A percentile compares a stretch with the other conserved stretches of the same genome.
phyloP scores from a whole-genome alignment of 2,888 invertebrate genomes.

The Cremastobaeus sp. region DNA sequence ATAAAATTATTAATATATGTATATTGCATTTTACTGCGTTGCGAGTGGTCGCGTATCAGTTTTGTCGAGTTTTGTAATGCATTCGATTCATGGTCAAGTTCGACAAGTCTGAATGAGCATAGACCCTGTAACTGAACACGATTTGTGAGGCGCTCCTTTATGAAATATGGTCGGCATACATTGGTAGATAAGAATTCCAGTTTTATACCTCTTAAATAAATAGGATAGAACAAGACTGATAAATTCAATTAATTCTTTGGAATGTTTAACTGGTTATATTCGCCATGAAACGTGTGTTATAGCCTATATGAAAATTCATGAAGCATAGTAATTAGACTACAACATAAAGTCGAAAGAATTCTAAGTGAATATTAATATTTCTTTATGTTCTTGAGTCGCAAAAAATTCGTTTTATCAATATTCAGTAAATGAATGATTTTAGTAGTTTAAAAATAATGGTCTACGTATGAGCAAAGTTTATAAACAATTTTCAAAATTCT shows the following conservation, averaged over 20 bases:
- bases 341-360: background rate
- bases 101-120: slow-evolving; percentile 26
- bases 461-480: too few relatives aligned
- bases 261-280: slow-evolving; percentile 9
- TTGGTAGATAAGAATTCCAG: slow-evolving; percentile 7
- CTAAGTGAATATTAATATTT: too few relatives aligned
- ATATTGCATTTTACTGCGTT: too few relatives aligned
- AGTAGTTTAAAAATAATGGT: too few relatives aligned
- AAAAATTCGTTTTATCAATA: too few relatives aligned
- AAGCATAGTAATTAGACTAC: background rate
- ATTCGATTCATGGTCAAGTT: slow-evolving; percentile 42
- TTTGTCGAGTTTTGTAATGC: slow-evolving; percentile 8
- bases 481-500: too few relatives aligned
- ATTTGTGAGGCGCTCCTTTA: slow-evolving; percentile 3
- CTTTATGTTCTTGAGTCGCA: too few relatives aligned
- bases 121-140: slow-evolving; percentile 20
- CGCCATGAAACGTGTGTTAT: slow-evolving; percentile 17
- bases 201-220: slow-evolving; percentile 6
- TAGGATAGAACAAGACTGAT: slow-evolving; percentile 5
- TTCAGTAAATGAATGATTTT: too few relatives aligned
- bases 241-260: slow-evolving; percentile 18
- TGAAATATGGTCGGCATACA: slow-evolving; percentile 14
- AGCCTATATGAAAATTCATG: background rate
- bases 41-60: slow-evolving; percentile 24
- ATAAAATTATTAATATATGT: too few relatives aligned